These are phyloP conservation scores for Chymomyza caudatula DNA, from an alignment of 2,888 invertebrate species.

Conservation along the genomic window DNA sequence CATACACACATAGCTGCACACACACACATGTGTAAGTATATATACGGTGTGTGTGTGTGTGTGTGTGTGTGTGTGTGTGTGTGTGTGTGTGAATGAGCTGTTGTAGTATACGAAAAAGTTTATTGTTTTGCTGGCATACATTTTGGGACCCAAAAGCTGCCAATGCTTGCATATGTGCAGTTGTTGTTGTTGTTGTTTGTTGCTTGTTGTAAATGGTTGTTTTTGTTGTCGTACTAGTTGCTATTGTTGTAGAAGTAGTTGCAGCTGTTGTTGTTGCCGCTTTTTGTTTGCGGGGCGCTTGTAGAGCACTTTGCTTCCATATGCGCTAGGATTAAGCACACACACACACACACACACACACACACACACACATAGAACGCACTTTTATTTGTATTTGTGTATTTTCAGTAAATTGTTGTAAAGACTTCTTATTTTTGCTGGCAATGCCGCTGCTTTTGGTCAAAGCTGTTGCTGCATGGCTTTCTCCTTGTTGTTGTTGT, in stretches of 20 bases:
- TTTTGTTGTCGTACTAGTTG: conserved; percentile 13
- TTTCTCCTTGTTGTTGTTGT: neutral
- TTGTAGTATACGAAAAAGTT: conserved; percentile 44
- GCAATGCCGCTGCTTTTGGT: neutral
- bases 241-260: conserved; percentile 4
- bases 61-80: neutral
- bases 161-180: conserved; percentile 23
- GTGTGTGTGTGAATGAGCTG: neutral
- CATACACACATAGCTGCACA: neutral
- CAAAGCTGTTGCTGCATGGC: neutral
- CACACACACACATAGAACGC: neutral
- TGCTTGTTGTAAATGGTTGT: conserved; percentile 8
- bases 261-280: conserved; percentile 9
- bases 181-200: conserved; percentile 11
- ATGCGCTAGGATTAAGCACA: conserved; percentile 15
- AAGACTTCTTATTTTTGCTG: conserved; percentile 12
- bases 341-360: conserved; percentile 3
- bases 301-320: conserved; percentile 28
- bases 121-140: conserved; percentile 39
- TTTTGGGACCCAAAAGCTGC: conserved; percentile 8
- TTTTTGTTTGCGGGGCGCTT: conserved; percentile 26
- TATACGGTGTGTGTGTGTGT: neutral
- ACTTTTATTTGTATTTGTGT: neutral
- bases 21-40: neutral
- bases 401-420: conserved; percentile 2